phyloP scores from a whole-genome alignment of 2,888 invertebrate species.

The Harmothoe impar region DNA sequence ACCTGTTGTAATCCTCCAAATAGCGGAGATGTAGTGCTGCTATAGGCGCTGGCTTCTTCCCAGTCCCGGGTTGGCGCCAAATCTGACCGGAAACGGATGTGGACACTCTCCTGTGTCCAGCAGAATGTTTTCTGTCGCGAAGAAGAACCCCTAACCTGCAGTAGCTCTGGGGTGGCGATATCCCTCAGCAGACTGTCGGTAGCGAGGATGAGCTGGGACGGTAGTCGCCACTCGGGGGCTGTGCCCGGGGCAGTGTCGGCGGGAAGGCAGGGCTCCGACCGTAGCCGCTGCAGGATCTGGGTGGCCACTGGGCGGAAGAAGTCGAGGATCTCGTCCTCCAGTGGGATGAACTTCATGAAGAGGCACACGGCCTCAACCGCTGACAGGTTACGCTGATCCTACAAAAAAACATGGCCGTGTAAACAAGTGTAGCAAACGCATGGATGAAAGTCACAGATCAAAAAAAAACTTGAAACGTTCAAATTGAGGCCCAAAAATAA shows the following conservation, averaged over 20 bases:
- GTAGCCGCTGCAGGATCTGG: constrained; percentile 78
- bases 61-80: no score
- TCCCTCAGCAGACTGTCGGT: constrained; percentile 77
- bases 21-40: no score
- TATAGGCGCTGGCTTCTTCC: no score
- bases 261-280: constrained; percentile 79
- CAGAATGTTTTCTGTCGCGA: no score
- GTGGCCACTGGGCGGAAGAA: constrained; percentile 82
- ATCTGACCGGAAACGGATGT: no score
- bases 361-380: constrained; percentile 77
- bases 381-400: constrained; percentile 75
- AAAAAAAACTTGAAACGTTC: no score
- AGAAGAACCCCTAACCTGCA: constrained; percentile 74
- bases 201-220: constrained; percentile 79
- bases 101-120: no score
- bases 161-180: constrained; percentile 77
- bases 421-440: no score
- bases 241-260: constrained; percentile 71
- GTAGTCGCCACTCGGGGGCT: constrained; percentile 78
- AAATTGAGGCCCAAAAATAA: no score
- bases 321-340: constrained; percentile 81
- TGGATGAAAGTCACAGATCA: no score
- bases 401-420: constrained; percentile 32
- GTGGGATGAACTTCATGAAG: constrained; percentile 81
- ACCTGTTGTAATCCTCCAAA: no score